These are phyloP conservation scores for Physella acuta DNA, from an alignment of 1,140 invertebrate species.

Conservation along the genomic window DNA sequence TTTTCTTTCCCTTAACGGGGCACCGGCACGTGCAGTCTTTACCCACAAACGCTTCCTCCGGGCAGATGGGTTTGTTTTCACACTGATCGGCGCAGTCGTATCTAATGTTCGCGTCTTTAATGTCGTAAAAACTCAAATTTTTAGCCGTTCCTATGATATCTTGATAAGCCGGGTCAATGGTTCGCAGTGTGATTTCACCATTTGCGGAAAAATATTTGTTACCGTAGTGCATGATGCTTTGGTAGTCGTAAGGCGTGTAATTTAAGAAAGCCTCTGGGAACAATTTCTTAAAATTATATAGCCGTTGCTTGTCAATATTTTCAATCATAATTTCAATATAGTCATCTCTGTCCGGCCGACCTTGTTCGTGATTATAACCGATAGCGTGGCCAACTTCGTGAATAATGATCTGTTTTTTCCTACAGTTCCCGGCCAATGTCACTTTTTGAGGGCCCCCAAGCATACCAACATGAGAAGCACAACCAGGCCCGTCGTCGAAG, in stretches of 20 bases:
- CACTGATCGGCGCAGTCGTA: conserved; percentile 33
- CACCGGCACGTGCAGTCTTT: conserved; percentile 37
- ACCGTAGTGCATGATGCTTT: conserved; percentile 90
- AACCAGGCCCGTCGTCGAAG: conserved; percentile 16
- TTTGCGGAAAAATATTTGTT: conserved; percentile 31
- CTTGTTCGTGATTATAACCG: conserved; percentile 65
- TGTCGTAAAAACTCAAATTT: conserved; percentile 42
- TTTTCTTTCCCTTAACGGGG: too few relatives aligned
- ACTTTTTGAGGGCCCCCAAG: conserved; percentile 18
- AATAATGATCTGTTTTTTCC: conserved; percentile 41
- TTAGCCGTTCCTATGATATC: conserved; percentile 38
- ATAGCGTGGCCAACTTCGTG: conserved; percentile 60
- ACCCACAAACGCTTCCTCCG: conserved; percentile 33
- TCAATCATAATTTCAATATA: conserved; percentile 49
- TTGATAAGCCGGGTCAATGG: conserved; percentile 32
- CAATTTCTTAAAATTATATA: conserved; percentile 96
- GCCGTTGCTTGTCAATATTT: conserved; percentile 41
- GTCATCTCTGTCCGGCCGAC: conserved; percentile 56
- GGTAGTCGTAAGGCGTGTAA: conserved; percentile 88
- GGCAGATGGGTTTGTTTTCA: conserved; percentile 9
- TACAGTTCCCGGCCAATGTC: conserved; percentile 11
- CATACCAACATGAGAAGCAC: conserved; percentile 27
- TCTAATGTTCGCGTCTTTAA: conserved; percentile 43
- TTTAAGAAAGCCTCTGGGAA: conserved; percentile 90
- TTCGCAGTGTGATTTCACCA: conserved; percentile 33